Base-by-base conservation (phyloP, 2,113 vertebrate species). In the Caranx melampygus region DNA sequence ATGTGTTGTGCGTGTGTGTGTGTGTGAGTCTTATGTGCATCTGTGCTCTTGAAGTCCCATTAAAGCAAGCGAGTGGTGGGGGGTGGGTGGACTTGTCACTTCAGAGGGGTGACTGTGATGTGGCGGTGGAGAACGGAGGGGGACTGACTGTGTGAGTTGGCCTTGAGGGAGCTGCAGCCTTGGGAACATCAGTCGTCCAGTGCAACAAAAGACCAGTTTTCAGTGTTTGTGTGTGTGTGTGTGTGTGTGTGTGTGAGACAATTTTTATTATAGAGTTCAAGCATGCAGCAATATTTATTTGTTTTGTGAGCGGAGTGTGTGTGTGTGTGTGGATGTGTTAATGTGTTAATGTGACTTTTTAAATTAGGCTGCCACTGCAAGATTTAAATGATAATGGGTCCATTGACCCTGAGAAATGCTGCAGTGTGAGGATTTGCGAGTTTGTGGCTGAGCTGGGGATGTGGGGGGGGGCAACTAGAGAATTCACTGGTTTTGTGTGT, bases 301-400 rank as follows among this genome's bases (percentile, higher is more conserved):
- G 67, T 80, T 78, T 72, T 59, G 55, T 67, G 8, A 13, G 44
- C 13, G 59, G 16, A 26, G 60, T 71, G 60, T 68, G 49, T 60
- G 73, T 67, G 31, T 67, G 52, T 78, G 60, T 84, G 45, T 69
- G 52, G 26, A 26, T 63, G 65, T 26, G 26, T 26, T 26, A 26
- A 26, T 72, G 75, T 60, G 75, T 74, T 71, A 44, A 77, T 75
- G 75, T 80, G 72, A 87, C 81, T 86, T 84, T 82, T 78, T 74
- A 75, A 83, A 87, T 85, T 72, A 34, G 80, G 72, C 87, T 85
- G 65, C 73, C n/a, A 63, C 65, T 55, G 80, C 82, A 89, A 82
- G 78, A 92, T 93, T 94, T 91, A 87, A 92, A 93, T 93, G 84
- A 92, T 93, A 93, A 92, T 91, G 83, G 86, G 82, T 83, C 73